A percentile compares a stretch with the other conserved stretches of the same genome.
These are phyloP conservation scores for Tetrapedia diversipes DNA, from an alignment of 2,888 invertebrate species.

Conservation along the genomic window DNA sequence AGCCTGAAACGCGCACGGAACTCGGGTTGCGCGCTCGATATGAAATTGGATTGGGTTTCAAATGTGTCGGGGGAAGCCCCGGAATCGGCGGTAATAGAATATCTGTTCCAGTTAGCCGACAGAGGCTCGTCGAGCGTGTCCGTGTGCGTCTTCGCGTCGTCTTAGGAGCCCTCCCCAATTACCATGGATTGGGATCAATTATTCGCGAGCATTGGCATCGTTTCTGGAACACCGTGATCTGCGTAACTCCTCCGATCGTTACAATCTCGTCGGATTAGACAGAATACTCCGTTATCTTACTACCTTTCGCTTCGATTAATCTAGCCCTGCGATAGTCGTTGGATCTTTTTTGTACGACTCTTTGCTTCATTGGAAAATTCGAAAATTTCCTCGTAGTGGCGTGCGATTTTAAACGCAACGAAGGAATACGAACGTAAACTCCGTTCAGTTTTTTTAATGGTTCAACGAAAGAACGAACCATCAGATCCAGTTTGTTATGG, in stretches of 20 bases:
- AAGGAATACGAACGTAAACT: background rate
- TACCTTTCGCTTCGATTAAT: too few species aligned
- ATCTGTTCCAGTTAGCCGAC: slow-evolving; percentile 65
- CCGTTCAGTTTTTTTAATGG: too few species aligned
- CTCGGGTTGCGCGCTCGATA: slow-evolving; percentile 60
- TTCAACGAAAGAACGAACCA: too few species aligned
- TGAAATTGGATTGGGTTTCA: slow-evolving; percentile 78
- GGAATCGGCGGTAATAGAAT: slow-evolving; percentile 67
- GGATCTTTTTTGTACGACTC: too few species aligned
- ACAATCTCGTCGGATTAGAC: slow-evolving; percentile 1
- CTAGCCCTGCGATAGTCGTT: too few species aligned
- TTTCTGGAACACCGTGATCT: slow-evolving; percentile 35
- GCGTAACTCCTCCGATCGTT: slow-evolving; percentile 6
- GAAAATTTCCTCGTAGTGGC: too few species aligned
- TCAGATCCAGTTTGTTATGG: too few species aligned
- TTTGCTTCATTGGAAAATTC: too few species aligned
- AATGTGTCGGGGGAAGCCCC: slow-evolving; percentile 77
- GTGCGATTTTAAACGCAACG: too few species aligned
- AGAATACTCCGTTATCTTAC: too few species aligned
- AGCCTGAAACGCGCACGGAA: slow-evolving; percentile 62
- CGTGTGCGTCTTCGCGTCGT: slow-evolving; percentile 52
- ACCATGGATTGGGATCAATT: slow-evolving; percentile 56
- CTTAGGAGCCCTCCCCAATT: slow-evolving; percentile 52
- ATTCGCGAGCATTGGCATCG: slow-evolving; percentile 48
- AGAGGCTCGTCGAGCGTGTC: slow-evolving; percentile 52